Percentiles rank a stretch among this genome's conserved stretches.
These are phyloP conservation scores for Odontamblyopus rebecca DNA, from an alignment of 2,797 vertebrate genomes.

Conservation along the genomic window DNA sequence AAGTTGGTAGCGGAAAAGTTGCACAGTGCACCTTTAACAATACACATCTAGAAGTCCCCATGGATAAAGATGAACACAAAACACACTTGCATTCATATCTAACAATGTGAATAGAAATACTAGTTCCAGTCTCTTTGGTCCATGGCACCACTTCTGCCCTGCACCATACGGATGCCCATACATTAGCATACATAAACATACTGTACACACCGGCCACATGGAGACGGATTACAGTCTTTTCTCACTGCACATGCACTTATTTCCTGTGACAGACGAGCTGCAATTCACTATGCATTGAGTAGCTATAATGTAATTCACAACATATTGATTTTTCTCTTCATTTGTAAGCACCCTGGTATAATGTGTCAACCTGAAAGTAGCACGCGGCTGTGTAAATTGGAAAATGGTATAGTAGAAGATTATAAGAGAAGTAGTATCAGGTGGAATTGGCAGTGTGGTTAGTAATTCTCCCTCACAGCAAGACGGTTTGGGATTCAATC, in stretches of 20 bases:
- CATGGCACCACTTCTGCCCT: background rate
- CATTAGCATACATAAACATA: conserved; percentile 10
- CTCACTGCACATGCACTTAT: no score
- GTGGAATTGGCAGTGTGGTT: conserved; percentile 2
- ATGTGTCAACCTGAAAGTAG: background rate
- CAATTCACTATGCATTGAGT: background rate
- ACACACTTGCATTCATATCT: background rate
- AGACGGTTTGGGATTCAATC: background rate
- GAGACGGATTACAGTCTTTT: background rate
- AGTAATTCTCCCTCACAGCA: background rate
- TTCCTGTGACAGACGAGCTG: conserved; percentile 1
- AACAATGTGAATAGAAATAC: background rate
- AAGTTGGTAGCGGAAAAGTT: no score
- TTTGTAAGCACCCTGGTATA: conserved; percentile 3
- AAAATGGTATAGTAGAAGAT: background rate
- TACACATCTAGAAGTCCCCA: background rate
- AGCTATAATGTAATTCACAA: conserved; percentile 8
- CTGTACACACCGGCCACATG: conserved; percentile 1
- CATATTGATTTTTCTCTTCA: conserved; percentile 10
- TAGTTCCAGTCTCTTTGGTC: background rate
- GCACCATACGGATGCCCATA: background rate
- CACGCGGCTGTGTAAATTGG: background rate
- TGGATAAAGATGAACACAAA: background rate
- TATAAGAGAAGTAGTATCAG: background rate
- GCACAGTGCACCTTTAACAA: no score